Conservation (phyloP, 2,888 invertebrate genomes). For the Drosophila subquinaria region DNA sequence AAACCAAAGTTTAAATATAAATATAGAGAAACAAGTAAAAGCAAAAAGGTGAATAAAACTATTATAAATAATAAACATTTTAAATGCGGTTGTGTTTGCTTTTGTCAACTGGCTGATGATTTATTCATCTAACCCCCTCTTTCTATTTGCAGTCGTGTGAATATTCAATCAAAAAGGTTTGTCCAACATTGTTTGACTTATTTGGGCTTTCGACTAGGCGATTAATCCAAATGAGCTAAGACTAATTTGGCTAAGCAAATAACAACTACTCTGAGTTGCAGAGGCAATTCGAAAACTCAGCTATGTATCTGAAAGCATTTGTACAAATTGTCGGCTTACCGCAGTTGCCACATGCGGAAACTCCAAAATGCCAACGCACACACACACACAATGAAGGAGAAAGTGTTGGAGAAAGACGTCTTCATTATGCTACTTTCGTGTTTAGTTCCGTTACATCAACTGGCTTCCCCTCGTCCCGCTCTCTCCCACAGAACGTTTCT, state of each 20-base stretch:
- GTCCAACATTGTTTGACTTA: slow-evolving; percentile 19
- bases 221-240: slow-evolving; percentile 64
- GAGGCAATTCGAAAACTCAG: slow-evolving; percentile 34
- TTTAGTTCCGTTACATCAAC: slow-evolving; percentile 47
- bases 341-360: slow-evolving; percentile 78
- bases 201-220: slow-evolving; percentile 24
- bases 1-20: slow-evolving; percentile 48
- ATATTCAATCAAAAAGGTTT: slow-evolving; percentile 7
- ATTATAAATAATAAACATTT: slow-evolving; percentile 75
- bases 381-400: slow-evolving; percentile 17
- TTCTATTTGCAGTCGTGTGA: slow-evolving; percentile 1
- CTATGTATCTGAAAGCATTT: slow-evolving; percentile 67
- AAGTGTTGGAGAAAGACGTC: slow-evolving; percentile 46
- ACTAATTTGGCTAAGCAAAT: slow-evolving; percentile 63
- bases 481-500: not conserved
- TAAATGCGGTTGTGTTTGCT: slow-evolving; percentile 48
- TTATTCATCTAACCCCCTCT: not conserved
- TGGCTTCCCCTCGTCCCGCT: not conserved
- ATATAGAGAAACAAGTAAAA: slow-evolving; percentile 48
- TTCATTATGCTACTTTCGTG: slow-evolving; percentile 65
- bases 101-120: not conserved
- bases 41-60: slow-evolving; percentile 70
- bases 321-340: slow-evolving; percentile 78
- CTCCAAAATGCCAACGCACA: slow-evolving; percentile 46
- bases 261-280: slow-evolving; percentile 27